phyloP scores from a whole-genome alignment of 2,888 invertebrate species.

The Drosophila rubida region DNA sequence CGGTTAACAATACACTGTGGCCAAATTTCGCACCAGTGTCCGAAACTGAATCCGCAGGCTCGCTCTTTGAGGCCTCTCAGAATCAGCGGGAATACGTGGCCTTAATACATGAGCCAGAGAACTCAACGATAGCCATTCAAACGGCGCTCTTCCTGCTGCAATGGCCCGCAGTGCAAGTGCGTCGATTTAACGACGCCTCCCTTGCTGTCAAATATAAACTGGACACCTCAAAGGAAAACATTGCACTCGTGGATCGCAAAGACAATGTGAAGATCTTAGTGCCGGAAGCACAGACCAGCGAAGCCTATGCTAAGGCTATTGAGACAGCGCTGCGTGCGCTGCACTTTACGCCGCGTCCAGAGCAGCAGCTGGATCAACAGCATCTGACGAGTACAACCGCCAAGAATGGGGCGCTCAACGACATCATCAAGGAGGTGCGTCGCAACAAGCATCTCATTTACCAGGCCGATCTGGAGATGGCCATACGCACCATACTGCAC shows the following conservation, averaged over 20 bases:
- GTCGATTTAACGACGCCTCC: constrained; percentile 85
- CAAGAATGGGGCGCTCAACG: constrained; percentile 2
- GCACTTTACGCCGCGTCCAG: constrained; percentile 62
- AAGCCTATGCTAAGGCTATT: constrained; percentile 63
- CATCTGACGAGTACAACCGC: neutral
- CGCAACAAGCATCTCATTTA: constrained; percentile 87
- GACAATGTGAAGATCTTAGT: constrained; percentile 49
- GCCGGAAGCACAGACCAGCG: constrained; percentile 84
- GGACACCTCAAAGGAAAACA: constrained; percentile 51
- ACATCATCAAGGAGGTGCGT: constrained; percentile 75
- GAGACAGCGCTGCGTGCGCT: constrained; percentile 56
- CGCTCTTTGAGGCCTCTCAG: constrained; percentile 86
- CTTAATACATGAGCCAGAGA: constrained; percentile 88
- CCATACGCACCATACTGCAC: constrained; percentile 92
- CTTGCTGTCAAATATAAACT: constrained; percentile 76
- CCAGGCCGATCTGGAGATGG: constrained; percentile 94
- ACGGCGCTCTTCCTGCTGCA: constrained; percentile 87
- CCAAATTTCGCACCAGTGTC: constrained; percentile 88
- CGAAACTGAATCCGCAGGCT: constrained; percentile 81
- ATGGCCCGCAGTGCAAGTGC: constrained; percentile 86
- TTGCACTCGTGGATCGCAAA: constrained; percentile 71
- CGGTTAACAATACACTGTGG: constrained; percentile 86
- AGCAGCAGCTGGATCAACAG: constrained; percentile 1
- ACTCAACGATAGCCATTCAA: constrained; percentile 85
- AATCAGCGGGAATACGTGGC: constrained; percentile 86